A percentile compares a stretch with the other conserved stretches of the same genome.
These are phyloP conservation scores for Enteromius anoplus DNA, from an alignment of 2,797 vertebrate genomes.

Conservation along the genomic window DNA sequence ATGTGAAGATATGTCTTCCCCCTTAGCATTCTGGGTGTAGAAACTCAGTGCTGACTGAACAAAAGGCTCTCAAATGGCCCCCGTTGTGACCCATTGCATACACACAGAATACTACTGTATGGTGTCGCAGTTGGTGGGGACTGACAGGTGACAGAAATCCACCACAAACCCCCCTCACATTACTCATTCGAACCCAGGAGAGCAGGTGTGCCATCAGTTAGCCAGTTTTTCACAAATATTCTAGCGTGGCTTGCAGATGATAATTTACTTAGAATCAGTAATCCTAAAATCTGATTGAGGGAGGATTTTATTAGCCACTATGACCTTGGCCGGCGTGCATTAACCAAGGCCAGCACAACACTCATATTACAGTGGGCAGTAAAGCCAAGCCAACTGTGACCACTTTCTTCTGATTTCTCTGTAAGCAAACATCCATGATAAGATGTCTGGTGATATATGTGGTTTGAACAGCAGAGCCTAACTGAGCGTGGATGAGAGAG, in stretches of 20 bases:
- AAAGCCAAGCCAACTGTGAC: constrained; percentile 61
- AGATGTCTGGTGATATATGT: constrained; percentile 54
- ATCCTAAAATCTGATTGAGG: constrained; percentile 89
- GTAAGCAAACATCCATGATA: constrained; percentile 54
- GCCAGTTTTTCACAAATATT: constrained; percentile 71
- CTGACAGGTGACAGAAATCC: constrained; percentile 61
- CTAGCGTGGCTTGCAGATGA: constrained; percentile 82
- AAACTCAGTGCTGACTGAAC: constrained; percentile 41
- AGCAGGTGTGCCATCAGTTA: constrained; percentile 64
- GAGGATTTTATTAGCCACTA: constrained; percentile 83
- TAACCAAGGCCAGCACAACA: constrained; percentile 66
- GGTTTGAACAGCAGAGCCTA: constrained; percentile 45
- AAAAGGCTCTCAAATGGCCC: constrained; percentile 50
- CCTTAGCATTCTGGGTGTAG: constrained; percentile 31
- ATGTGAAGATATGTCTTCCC: constrained; percentile 20
- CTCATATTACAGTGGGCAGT: constrained; percentile 60
- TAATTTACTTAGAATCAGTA: constrained; percentile 87
- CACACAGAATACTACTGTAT: constrained; percentile 48
- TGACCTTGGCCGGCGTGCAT: constrained; percentile 84
- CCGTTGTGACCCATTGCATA: constrained; percentile 35
- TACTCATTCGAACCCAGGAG: constrained; percentile 51
- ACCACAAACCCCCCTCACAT: constrained; percentile 12
- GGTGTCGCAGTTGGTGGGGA: constrained; percentile 58
- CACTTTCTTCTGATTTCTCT: constrained; percentile 56
- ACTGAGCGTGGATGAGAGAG: constrained; percentile 42